Percentiles rank a stretch among this genome's conserved stretches.
Conservation (phyloP, 2,888 invertebrate species). For the Latheticus oryzae region DNA sequence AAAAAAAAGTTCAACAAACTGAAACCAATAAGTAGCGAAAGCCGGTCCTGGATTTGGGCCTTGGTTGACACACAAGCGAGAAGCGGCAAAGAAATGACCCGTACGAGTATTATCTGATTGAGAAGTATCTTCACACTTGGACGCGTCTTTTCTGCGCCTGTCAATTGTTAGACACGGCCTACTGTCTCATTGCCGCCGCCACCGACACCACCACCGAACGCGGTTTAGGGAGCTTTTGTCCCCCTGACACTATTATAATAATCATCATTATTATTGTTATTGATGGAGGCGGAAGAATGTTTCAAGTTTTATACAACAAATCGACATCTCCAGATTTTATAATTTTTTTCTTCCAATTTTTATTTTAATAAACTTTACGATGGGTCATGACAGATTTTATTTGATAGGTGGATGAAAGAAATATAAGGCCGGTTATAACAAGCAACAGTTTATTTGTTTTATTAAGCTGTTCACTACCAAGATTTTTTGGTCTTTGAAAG, state of each 20-base stretch:
- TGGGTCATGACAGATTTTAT: constrained; percentile 26
- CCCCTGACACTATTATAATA: too few relatives aligned
- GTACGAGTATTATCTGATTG: constrained; percentile 58
- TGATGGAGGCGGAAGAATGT: too few relatives aligned
- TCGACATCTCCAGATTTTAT: too few relatives aligned
- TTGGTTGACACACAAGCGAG: constrained; percentile 48
- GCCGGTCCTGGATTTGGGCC: constrained; percentile 35
- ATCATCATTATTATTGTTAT: too few relatives aligned
- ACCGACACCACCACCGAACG: constrained; percentile 41
- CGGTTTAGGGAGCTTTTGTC: too few relatives aligned
- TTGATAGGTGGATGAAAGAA: constrained; percentile 26
- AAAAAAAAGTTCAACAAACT: constrained; percentile 4
- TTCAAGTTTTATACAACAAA: too few relatives aligned
- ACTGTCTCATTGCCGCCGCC: constrained; percentile 48
- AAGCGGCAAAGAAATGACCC: constrained; percentile 59
- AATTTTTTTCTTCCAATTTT: too few relatives aligned
- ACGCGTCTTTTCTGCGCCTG: constrained; percentile 58
- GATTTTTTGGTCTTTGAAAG: constrained; percentile 42
- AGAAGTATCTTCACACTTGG: constrained; percentile 59
- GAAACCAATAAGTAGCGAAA: too few relatives aligned
- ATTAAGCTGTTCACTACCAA: constrained; percentile 18
- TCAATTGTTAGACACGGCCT: constrained; percentile 56
- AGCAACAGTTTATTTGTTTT: constrained; percentile 42
- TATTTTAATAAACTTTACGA: constrained; percentile 28
- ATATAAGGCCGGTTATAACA: constrained; percentile 39